These are phyloP conservation scores for Drosophila demipolita DNA, from an alignment of 2,888 invertebrate species.

Conservation along the genomic window DNA sequence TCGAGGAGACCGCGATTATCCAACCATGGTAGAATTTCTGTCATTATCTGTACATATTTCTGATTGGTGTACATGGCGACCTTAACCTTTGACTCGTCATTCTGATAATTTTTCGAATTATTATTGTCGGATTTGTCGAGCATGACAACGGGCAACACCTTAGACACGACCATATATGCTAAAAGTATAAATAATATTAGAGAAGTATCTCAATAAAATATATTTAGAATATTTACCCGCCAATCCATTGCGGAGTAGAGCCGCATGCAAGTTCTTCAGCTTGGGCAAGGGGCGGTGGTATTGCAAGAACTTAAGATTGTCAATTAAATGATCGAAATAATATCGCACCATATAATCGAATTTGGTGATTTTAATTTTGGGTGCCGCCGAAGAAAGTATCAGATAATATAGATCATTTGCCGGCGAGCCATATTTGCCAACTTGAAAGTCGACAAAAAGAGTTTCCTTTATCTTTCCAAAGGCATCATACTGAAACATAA, in stretches of 20 bases:
- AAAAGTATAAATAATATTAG: not conserved
- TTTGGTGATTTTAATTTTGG: conserved; percentile 75
- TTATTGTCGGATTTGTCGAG: conserved; percentile 74
- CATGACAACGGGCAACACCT: conserved; percentile 81
- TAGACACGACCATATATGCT: conserved; percentile 82
- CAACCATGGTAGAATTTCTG: conserved; percentile 82
- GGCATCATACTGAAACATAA: conserved; percentile 83
- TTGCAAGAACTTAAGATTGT: conserved; percentile 80
- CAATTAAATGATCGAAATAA: conserved; percentile 81
- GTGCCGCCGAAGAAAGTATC: conserved; percentile 70
- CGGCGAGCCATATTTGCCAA: conserved; percentile 81
- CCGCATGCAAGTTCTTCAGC: conserved; percentile 77
- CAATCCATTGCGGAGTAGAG: conserved; percentile 79
- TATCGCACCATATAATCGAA: conserved; percentile 83
- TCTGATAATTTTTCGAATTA: conserved; percentile 58
- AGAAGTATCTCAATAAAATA: not conserved
- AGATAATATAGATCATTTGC: conserved; percentile 80
- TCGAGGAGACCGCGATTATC: conserved; percentile 83
- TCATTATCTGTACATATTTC: conserved; percentile 80
- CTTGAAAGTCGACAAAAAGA: conserved; percentile 78
- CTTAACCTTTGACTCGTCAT: conserved; percentile 79
- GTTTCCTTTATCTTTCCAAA: conserved; percentile 80
- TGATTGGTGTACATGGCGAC: conserved; percentile 79
- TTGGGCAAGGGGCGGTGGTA: conserved; percentile 83
- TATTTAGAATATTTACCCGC: conserved; percentile 68